These are phyloP conservation scores for Athalia cordata DNA, from an alignment of 2,888 invertebrate species.

Conservation along the genomic window DNA sequence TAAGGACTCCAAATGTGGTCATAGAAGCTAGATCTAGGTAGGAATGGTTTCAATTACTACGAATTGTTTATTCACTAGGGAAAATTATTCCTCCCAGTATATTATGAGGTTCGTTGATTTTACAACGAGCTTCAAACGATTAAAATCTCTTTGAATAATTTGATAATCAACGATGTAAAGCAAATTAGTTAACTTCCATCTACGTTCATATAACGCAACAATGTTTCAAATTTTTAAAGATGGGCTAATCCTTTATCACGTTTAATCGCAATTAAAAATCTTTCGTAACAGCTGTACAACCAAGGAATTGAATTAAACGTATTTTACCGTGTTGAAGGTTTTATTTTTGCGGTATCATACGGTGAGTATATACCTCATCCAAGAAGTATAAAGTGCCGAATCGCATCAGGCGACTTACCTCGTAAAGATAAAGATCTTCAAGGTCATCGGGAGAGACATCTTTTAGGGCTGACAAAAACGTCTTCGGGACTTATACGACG, in stretches of 20 bases:
- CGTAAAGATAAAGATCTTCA: conserved; percentile 23
- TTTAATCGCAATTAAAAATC: conserved; percentile 28
- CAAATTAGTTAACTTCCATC: conserved; percentile 34
- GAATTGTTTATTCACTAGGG: background rate
- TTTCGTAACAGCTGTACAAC: conserved; percentile 14
- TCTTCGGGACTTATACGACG: background rate
- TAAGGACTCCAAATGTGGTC: too few species aligned
- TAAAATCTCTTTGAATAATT: conserved; percentile 20
- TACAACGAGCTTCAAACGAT: background rate
- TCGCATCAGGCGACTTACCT: conserved; percentile 6
- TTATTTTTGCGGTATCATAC: background rate
- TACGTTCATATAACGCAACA: background rate
- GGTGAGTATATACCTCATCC: background rate
- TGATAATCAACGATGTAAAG: conserved; percentile 25
- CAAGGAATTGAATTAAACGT: conserved; percentile 4
- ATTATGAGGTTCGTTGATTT: conserved; percentile 32
- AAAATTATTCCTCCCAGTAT: background rate
- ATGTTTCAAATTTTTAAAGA: conserved; percentile 27
- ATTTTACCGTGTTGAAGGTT: background rate
- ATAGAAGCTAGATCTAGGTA: background rate
- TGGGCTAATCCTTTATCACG: conserved; percentile 32
- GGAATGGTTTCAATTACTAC: background rate
- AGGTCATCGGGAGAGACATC: conserved; percentile 5
- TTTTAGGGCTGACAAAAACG: background rate
- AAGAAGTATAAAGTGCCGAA: background rate